Conservation (phyloP, 2,113 vertebrate species). For the Neogobius melanostomus region DNA sequence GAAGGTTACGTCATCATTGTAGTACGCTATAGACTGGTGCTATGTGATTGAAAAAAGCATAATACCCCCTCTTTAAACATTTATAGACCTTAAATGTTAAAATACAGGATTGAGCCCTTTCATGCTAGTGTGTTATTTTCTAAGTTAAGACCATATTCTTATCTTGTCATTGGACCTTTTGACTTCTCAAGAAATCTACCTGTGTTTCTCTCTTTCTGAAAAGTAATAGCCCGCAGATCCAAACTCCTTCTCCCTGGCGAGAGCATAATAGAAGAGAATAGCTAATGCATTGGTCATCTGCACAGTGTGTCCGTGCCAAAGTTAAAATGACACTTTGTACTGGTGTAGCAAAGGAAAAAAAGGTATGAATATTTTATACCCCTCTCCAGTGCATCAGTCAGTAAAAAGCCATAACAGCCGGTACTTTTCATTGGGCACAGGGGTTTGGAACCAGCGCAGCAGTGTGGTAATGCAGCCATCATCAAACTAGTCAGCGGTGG, state of each 20-base stretch:
- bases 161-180: not conserved
- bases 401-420: conserved; percentile 45
- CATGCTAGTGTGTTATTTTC: not conserved
- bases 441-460: conserved; percentile 23
- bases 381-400: conserved; percentile 42
- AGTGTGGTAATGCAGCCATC: conserved; percentile 27
- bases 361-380: conserved; percentile 64
- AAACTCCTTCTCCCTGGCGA: conserved; percentile 14
- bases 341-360: conserved; percentile 37
- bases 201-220: not conserved
- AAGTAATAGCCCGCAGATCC: not conserved
- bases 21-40: no score
- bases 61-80: no score
- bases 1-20: no score
- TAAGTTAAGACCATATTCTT: not conserved
- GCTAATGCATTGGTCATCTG: conserved; percentile 37
- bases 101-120: not conserved
- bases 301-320: conserved; percentile 27
- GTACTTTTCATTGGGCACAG: conserved; percentile 41
- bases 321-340: conserved; percentile 53
- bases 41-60: no score
- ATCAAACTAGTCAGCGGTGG: not conserved
- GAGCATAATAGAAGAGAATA: conserved; percentile 37
- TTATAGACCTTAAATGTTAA: no score
- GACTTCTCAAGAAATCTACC: not conserved